These are phyloP conservation scores for Galeopterus variegatus DNA, from an alignment of 2,113 vertebrate genomes.

Conservation along the genomic window DNA sequence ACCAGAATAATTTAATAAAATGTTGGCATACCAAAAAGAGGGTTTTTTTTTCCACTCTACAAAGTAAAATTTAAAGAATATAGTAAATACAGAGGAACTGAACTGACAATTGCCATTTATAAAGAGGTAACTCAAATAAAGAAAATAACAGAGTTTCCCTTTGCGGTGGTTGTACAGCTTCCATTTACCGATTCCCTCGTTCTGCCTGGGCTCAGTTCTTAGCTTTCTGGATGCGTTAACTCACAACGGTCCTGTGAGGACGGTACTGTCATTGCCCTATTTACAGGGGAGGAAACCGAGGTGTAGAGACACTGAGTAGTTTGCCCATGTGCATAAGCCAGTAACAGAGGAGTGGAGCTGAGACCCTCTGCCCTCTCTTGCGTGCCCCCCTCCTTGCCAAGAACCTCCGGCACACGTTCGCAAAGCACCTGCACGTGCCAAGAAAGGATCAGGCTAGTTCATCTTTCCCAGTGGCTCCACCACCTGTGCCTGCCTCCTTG, in stretches of 20 bases:
- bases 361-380: accelerated
- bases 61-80: neutral
- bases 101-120: neutral
- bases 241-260: neutral
- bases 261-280: accelerated
- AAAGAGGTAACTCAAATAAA: neutral
- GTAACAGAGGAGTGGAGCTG: accelerated
- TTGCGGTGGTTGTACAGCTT: accelerated
- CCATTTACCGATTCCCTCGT: accelerated
- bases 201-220: accelerated
- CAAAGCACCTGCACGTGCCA: neutral
- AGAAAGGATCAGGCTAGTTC: accelerated
- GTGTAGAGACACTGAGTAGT: accelerated
- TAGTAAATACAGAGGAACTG: neutral
- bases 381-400: neutral
- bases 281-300: neutral
- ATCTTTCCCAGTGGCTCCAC: too few relatives aligned
- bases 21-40: neutral
- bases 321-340: accelerated
- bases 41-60: neutral
- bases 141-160: neutral
- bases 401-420: neutral
- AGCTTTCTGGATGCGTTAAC: accelerated
- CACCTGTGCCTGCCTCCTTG: neutral
- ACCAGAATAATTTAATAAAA: neutral